Conservation (phyloP, 2,888 invertebrate genomes). For the Yponomeuta cagnagella region DNA sequence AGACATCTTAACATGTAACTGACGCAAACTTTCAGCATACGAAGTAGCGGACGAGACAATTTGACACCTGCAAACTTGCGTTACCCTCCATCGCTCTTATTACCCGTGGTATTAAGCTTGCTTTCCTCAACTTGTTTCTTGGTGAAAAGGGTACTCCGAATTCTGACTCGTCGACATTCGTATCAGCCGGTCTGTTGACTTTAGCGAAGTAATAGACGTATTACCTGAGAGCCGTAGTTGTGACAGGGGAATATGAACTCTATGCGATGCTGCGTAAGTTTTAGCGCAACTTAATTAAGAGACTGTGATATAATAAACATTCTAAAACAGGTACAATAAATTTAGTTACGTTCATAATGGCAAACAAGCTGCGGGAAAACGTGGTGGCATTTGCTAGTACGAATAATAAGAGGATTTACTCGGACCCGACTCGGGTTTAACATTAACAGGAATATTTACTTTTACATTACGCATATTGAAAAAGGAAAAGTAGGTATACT, state of each 20-base stretch:
- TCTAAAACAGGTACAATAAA: too few relatives aligned
- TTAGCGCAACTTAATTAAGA: neutral
- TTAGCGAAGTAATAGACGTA: conserved; percentile 37
- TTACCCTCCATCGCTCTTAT: neutral
- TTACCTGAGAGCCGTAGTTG: conserved; percentile 28
- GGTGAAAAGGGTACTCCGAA: neutral
- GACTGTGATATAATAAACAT: neutral
- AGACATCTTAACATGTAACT: conserved; percentile 5
- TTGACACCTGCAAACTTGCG: conserved; percentile 4
- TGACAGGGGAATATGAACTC: neutral
- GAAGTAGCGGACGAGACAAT: conserved; percentile 7
- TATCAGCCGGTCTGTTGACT: conserved; percentile 35
- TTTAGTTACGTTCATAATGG: too few relatives aligned
- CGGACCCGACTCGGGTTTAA: too few relatives aligned
- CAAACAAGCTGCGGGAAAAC: too few relatives aligned
- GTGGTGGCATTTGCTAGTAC: too few relatives aligned
- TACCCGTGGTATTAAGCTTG: neutral
- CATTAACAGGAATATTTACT: too few relatives aligned
- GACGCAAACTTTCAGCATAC: conserved; percentile 11
- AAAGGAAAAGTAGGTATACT: too few relatives aligned
- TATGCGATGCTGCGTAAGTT: neutral
- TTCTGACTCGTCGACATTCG: conserved; percentile 6
- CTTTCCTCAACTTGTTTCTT: neutral
- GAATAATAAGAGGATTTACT: too few relatives aligned
- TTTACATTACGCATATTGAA: too few relatives aligned